Conservation (phyloP, 2,888 invertebrate genomes). For the Euplagia quadripunctaria region DNA sequence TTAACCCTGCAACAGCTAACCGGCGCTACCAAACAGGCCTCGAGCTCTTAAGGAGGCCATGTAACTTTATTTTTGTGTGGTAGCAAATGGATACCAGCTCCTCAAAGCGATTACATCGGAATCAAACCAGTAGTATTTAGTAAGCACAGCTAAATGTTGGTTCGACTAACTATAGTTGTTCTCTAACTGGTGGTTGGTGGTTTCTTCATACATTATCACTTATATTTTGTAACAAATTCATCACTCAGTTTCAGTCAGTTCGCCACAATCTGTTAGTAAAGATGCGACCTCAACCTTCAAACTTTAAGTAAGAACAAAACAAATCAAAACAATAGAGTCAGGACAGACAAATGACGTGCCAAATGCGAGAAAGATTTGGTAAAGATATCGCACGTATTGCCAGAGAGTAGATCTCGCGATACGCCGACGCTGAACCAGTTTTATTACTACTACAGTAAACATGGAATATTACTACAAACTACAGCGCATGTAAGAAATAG, state of each 20-base stretch:
- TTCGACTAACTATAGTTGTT: too few species aligned
- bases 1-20: not conserved
- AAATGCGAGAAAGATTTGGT: not conserved
- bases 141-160: too few species aligned
- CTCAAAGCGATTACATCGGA: too few species aligned
- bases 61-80: too few species aligned
- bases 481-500: not conserved
- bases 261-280: not conserved
- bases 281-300: not conserved
- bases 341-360: not conserved
- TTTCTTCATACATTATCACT: not conserved
- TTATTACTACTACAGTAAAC: not conserved
- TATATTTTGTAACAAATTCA: not conserved
- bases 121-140: too few species aligned
- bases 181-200: not conserved
- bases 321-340: not conserved
- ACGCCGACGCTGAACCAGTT: not conserved
- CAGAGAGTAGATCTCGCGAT: not conserved
- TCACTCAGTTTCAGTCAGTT: not conserved
- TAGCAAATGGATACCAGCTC: too few species aligned
- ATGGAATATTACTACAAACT: not conserved
- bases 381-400: conserved; percentile 4
- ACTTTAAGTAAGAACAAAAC: not conserved
- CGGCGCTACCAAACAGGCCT: not conserved
- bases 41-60: too few species aligned